Evolutionary conservation across 2,113 vertebrate genomes (phyloP).

Genomic region (Otolemur garnettii): DNA sequence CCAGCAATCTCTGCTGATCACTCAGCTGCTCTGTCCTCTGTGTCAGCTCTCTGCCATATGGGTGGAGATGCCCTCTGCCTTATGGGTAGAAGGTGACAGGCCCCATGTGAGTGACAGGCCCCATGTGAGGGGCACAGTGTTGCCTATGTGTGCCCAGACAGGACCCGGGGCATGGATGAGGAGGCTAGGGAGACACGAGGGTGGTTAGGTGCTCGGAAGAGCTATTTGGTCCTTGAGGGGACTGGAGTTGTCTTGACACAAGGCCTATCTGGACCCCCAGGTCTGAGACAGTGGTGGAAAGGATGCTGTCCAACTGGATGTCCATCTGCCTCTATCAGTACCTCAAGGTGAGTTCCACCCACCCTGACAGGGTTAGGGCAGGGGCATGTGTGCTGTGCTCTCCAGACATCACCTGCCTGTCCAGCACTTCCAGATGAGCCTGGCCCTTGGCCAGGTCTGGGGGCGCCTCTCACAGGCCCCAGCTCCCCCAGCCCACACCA

Average conservation of each 20-base stretch:
- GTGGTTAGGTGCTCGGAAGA: neutral
- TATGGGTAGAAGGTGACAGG: too few relatives aligned
- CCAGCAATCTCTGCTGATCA: neutral
- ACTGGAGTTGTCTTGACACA: accelerated
- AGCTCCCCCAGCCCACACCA: neutral
- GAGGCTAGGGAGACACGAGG: accelerated
- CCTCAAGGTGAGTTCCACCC: constrained; percentile 90
- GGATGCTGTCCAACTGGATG: constrained; percentile 99
- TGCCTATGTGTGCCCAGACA: too few relatives aligned
- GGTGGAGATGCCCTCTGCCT: too few relatives aligned
- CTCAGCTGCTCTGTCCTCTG: neutral
- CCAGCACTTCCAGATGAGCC: neutral
- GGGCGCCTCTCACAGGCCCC: neutral
- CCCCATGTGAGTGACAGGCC: accelerated
- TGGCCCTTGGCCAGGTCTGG: neutral
- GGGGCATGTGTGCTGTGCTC: accelerated
- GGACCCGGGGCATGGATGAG: too few relatives aligned
- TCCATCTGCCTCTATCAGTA: constrained; percentile 99
- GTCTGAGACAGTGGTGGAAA: constrained; percentile 98
- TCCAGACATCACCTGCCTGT: accelerated
- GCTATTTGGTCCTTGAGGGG: neutral
- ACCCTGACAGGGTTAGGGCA: neutral
- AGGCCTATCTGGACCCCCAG: constrained; percentile 80
- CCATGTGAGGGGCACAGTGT: neutral
- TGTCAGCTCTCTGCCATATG: accelerated